These are phyloP conservation scores for Acipenser transmontanus DNA, from an alignment of 2,797 vertebrate species.

Conservation along the genomic window DNA sequence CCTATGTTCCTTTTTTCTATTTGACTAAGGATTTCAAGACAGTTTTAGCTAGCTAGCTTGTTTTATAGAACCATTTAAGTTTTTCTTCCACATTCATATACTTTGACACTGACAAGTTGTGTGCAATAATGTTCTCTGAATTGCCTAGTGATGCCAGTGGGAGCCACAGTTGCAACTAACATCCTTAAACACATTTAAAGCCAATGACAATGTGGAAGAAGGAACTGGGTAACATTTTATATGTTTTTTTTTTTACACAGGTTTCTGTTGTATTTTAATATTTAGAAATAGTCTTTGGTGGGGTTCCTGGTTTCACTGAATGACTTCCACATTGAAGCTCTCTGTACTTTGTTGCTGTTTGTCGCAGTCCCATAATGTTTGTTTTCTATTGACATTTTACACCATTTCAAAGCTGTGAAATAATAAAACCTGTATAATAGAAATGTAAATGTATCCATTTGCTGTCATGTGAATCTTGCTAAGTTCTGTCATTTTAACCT, in stretches of 20 bases:
- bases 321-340: not conserved
- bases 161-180: constrained; percentile 3
- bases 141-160: not conserved
- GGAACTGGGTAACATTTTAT: constrained; percentile 1
- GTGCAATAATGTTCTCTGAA: constrained; percentile 9
- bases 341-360: constrained; percentile 31
- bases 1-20: constrained; percentile 23
- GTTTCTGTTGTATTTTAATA: not conserved
- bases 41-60: constrained; percentile 9
- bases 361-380: constrained; percentile 25
- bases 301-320: not conserved
- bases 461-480: constrained; percentile 16
- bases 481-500: constrained; percentile 12
- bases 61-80: constrained; percentile 13
- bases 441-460: constrained; percentile 46
- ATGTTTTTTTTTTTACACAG: constrained; percentile 7
- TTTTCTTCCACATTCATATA: constrained; percentile 27
- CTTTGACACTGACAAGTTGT: constrained; percentile 21
- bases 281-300: no score
- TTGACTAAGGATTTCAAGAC: constrained; percentile 10
- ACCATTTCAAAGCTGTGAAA: constrained; percentile 62
- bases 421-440: constrained; percentile 44
- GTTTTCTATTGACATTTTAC: constrained; percentile 22
- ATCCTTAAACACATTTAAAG: not conserved
- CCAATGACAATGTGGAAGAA: constrained; percentile 6